A percentile compares a stretch with the other conserved stretches of the same genome.
These are phyloP conservation scores for Dromas ardeola DNA, from an alignment of 2,113 vertebrate species.

Conservation along the genomic window DNA sequence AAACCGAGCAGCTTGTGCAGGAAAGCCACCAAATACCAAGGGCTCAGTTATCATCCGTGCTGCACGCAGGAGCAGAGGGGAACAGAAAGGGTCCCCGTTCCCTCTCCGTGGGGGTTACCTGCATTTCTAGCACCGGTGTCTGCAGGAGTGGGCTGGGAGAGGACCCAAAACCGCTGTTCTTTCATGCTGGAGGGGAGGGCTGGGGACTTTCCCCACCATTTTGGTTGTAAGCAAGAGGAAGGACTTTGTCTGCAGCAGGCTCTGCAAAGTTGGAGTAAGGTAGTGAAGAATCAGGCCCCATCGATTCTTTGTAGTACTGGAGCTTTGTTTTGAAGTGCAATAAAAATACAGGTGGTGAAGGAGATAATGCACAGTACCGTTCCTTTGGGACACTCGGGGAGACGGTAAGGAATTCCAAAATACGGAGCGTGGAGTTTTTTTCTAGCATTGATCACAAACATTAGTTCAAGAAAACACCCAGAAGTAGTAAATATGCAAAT, in stretches of 20 bases:
- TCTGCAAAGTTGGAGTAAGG: constrained; percentile 3
- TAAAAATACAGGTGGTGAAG: constrained; percentile 44
- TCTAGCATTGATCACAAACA: constrained; percentile 16
- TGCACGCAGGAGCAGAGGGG: rapidly evolving
- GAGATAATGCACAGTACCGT: constrained; percentile 20
- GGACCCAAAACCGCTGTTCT: not conserved
- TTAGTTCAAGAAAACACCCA: constrained; percentile 56
- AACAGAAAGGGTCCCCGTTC: not conserved
- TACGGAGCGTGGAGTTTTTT: not conserved
- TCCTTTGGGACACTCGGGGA: constrained; percentile 28
- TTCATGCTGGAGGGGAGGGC: rapidly evolving
- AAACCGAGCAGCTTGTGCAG: not conserved
- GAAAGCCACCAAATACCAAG: not conserved
- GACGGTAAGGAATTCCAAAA: constrained; percentile 7
- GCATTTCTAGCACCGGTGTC: not conserved
- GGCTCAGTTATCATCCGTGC: not conserved
- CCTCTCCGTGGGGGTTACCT: rapidly evolving
- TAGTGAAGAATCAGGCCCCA: constrained; percentile 18
- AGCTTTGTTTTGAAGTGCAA: constrained; percentile 62
- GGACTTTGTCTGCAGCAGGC: not conserved
- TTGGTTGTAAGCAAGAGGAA: not conserved
- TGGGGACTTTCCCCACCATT: not conserved
- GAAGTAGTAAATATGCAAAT: constrained; percentile 67
- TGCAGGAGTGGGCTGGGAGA: not conserved
- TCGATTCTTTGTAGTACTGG: not conserved